Evolutionary conservation across 1,140 invertebrate species (phyloP), one percentile per base, ranked within the genome.

Genomic region (Drosophila biarmipes): DNA sequence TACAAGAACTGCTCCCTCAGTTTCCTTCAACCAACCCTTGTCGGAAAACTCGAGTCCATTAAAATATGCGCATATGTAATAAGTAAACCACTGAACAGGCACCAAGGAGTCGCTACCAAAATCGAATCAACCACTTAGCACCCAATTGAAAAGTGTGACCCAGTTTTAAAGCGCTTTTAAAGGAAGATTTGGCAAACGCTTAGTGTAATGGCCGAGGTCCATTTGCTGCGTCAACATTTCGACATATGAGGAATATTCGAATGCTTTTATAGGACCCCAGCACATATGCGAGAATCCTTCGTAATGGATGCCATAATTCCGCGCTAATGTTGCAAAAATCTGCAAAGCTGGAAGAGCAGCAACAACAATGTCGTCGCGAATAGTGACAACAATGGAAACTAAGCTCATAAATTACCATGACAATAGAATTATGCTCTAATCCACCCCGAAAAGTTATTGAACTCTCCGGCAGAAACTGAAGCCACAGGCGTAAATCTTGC

Each of bases 321-420:
- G 62, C 72, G 49, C 73, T 76, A 76, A 76, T 76, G 72, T 76
- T 75, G 73, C 73, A 66, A 66, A 74, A 48, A 75, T 75, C 53
- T 66, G 71, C 71, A 74, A 52, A 58, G 48, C 67, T 59, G 46
- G 24, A 52, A 37, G n/a, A 61, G 58, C 57, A 17, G 31, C 21
- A 24, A 24, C 43, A 46, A 46, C 21, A 46, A 24, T 14, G n/a
- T 17, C 19, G 38, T 21, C 43, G n/a, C 46, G 19, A 57, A 40
- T 17, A 58, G 38, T 57, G 72, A 75, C 72, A 75, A 75, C 73
- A 75, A 66, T 76, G 54, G 53, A 24, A 75, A 68, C 73, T 76
- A 75, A 76, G 73, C 73, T 67, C 73, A 75, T 76, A 76, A 76
- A 76, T 76, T 75, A 53, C 72, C 73, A 76, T 76, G 73, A 76